Evolutionary conservation across 2,888 invertebrate genomes (phyloP).

Genomic region (Hoplodrina blanda): DNA sequence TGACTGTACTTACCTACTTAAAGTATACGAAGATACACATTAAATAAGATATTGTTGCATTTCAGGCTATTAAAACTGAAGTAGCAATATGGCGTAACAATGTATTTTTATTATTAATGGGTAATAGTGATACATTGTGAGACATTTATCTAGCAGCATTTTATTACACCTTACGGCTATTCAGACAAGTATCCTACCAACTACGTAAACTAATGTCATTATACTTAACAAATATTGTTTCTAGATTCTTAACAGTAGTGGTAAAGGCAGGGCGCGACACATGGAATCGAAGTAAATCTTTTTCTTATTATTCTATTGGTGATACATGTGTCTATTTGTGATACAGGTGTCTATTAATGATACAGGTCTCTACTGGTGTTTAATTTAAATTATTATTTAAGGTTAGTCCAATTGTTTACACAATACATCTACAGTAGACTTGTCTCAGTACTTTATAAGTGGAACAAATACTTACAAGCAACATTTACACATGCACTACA

Average conservation of each 20-base stretch:
- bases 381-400: too few species aligned
- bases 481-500: too few species aligned
- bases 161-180: slow-evolving; percentile 1
- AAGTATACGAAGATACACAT: background rate
- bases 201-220: background rate
- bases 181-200: background rate
- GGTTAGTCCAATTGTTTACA: too few species aligned
- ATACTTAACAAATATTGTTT: background rate
- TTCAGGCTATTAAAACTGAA: slow-evolving; percentile 51
- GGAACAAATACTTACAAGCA: too few species aligned
- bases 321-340: too few species aligned
- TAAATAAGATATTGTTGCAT: slow-evolving; percentile 22
- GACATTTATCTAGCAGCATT: slow-evolving; percentile 12
- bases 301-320: too few species aligned
- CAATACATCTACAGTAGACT: too few species aligned
- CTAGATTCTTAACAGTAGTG: background rate
- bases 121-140: slow-evolving; percentile 37
- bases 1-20: background rate
- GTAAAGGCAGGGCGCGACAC: too few species aligned
- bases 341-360: too few species aligned
- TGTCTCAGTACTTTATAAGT: too few species aligned
- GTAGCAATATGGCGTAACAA: slow-evolving; percentile 56
- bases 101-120: slow-evolving; percentile 53
- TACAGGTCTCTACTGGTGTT: too few species aligned
- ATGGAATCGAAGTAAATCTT: too few species aligned